These are phyloP conservation scores for Epirrhoe alternata DNA, from an alignment of 2,888 invertebrate species.

Conservation along the genomic window DNA sequence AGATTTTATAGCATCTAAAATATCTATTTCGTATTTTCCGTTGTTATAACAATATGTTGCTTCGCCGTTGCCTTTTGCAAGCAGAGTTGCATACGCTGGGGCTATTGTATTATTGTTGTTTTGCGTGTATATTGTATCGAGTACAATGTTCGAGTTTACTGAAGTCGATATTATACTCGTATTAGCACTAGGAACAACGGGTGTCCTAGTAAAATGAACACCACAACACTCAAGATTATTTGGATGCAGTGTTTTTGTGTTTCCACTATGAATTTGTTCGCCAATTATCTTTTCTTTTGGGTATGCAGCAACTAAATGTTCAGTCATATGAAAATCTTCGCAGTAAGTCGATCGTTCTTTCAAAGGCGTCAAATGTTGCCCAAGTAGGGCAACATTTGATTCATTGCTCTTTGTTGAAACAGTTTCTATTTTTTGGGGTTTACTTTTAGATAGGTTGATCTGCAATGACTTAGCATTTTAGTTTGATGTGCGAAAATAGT, in stretches of 20 bases:
- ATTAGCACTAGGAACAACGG: neutral
- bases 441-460: constrained; percentile 23
- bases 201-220: neutral
- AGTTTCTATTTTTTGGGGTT: constrained; percentile 13
- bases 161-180: neutral
- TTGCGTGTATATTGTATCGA: constrained; percentile 15
- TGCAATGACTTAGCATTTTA: constrained; percentile 5
- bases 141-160: constrained; percentile 4
- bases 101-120: constrained; percentile 5
- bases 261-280: constrained; percentile 9
- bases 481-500: too few species aligned
- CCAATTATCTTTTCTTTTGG: constrained; percentile 2
- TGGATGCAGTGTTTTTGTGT: neutral
- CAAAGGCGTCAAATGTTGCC: neutral
- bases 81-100: constrained; percentile 16
- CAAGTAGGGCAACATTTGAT: neutral
- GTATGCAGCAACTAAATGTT: neutral
- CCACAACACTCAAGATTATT: neutral
- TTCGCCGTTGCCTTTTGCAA: constrained; percentile 8
- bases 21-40: constrained; percentile 5
- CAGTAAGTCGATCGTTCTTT: neutral
- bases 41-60: constrained; percentile 10
- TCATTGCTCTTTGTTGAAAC: constrained; percentile 10
- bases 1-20: constrained; percentile 25
- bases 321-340: constrained; percentile 6